These are phyloP conservation scores for Tortricodes alternella DNA, from an alignment of 2,888 invertebrate genomes.

Conservation along the genomic window DNA sequence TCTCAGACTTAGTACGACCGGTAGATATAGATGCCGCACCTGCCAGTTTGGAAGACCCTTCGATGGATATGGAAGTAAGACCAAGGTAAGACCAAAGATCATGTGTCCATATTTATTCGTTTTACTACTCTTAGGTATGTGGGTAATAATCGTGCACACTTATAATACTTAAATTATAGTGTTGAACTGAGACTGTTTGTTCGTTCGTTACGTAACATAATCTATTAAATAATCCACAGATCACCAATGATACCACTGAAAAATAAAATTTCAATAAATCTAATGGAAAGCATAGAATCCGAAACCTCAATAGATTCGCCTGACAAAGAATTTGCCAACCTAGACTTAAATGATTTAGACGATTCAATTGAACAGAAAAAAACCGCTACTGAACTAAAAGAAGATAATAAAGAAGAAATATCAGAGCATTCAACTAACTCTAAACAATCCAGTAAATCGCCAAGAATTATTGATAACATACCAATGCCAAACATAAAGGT, in stretches of 20 bases:
- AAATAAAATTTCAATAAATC: slow-evolving; percentile 77
- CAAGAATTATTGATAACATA: slow-evolving; percentile 47
- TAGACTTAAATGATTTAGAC: slow-evolving; percentile 72
- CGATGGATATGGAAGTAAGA: slow-evolving; percentile 59
- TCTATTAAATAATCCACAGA: slow-evolving; percentile 46
- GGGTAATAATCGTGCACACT: neutral
- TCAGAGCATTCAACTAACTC: slow-evolving; percentile 53
- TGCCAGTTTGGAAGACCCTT: slow-evolving; percentile 54
- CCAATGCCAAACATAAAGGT: slow-evolving; percentile 69
- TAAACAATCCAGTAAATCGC: slow-evolving; percentile 47
- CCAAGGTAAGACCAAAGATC: no score
- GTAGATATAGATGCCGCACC: slow-evolving; percentile 59
- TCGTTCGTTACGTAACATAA: no score
- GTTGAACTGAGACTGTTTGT: no score
- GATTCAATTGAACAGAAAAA: slow-evolving; percentile 50
- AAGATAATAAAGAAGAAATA: slow-evolving; percentile 55
- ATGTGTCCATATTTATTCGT: no score
- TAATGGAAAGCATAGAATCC: slow-evolving; percentile 80
- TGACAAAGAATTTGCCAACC: slow-evolving; percentile 70
- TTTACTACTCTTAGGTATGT: no score
- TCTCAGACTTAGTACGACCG: slow-evolving; percentile 70
- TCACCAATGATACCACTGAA: slow-evolving; percentile 77
- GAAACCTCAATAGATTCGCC: slow-evolving; percentile 79
- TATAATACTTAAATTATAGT: no score
- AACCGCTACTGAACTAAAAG: slow-evolving; percentile 48